Evolutionary conservation across 2,797 vertebrate species (phyloP).

Genomic region (Lycodopsis pacificus): DNA sequence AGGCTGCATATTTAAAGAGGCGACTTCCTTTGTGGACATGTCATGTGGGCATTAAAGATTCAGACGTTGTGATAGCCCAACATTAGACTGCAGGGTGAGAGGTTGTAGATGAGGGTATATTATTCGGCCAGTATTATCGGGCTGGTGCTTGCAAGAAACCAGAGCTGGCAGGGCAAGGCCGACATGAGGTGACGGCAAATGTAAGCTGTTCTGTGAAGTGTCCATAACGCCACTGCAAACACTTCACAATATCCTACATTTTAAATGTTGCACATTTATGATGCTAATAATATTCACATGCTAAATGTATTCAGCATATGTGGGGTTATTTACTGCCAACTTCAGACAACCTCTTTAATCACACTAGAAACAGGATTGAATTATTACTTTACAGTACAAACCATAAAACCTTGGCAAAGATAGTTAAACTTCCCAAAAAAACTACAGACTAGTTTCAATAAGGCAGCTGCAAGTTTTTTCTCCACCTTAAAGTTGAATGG

Average conservation of each 20-base stretch:
- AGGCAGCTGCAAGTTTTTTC: constrained; percentile 2
- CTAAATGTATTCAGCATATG: constrained; percentile 5
- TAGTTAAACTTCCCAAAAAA: neutral
- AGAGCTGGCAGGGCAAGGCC: constrained; percentile 23
- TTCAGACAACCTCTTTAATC: constrained; percentile 1
- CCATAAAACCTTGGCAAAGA: neutral
- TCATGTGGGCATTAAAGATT: constrained; percentile 73
- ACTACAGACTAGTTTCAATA: neutral
- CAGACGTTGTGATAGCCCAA: constrained; percentile 61
- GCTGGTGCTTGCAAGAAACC: constrained; percentile 25
- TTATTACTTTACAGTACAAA: neutral
- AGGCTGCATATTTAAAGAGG: constrained; percentile 76
- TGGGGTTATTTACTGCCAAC: constrained; percentile 23
- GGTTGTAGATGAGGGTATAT: constrained; percentile 39
- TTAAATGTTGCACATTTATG: constrained; percentile 20
- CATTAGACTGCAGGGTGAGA: constrained; percentile 37
- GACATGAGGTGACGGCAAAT: neutral
- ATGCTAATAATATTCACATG: constrained; percentile 20
- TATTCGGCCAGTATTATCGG: constrained; percentile 41
- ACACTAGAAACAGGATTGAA: constrained; percentile 4
- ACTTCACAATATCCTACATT: neutral
- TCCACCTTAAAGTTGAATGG: neutral
- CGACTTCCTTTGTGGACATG: constrained; percentile 68
- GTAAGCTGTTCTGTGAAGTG: constrained; percentile 14
- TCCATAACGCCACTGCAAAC: constrained; percentile 12